Conservation (phyloP, 2,888 invertebrate species). For the Sympetrum striolatum region DNA sequence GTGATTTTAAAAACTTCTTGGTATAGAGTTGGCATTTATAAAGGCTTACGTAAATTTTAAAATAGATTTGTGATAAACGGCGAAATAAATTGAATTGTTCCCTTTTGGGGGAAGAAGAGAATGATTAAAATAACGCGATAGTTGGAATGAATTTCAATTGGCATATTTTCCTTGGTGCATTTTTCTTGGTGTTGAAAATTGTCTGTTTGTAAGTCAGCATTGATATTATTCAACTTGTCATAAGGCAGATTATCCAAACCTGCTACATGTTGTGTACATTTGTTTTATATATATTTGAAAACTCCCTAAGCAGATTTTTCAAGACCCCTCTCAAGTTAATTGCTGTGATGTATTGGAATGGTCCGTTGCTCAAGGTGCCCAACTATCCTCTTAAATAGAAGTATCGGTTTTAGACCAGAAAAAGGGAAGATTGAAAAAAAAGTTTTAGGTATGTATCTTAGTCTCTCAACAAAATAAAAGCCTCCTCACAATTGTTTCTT, state of each 20-base stretch:
- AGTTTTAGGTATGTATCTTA: constrained; percentile 26
- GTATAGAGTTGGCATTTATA: neutral
- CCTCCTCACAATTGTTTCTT: constrained; percentile 34
- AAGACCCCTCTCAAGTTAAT: constrained; percentile 27
- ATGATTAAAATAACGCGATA: neutral
- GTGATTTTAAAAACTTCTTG: neutral
- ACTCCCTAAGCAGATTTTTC: constrained; percentile 11
- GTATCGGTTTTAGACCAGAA: constrained; percentile 12
- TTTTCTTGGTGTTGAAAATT: constrained; percentile 22
- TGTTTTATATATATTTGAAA: neutral
- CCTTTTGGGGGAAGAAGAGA: neutral
- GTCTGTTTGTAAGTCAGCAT: constrained; percentile 12
- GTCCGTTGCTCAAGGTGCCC: constrained; percentile 41
- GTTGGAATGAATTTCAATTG: neutral
- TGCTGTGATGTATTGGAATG: constrained; percentile 43
- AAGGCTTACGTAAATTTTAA: neutral
- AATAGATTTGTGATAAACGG: neutral
- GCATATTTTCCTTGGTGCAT: constrained; percentile 20
- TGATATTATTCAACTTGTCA: neutral
- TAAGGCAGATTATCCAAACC: neutral
- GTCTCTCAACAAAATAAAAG: constrained; percentile 8
- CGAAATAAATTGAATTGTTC: neutral
- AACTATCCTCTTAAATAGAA: constrained; percentile 36
- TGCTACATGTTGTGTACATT: constrained; percentile 1
- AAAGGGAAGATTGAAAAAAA: constrained; percentile 19